Conservation (phyloP, 1,140 invertebrate species). For the Nylanderia fulva region DNA sequence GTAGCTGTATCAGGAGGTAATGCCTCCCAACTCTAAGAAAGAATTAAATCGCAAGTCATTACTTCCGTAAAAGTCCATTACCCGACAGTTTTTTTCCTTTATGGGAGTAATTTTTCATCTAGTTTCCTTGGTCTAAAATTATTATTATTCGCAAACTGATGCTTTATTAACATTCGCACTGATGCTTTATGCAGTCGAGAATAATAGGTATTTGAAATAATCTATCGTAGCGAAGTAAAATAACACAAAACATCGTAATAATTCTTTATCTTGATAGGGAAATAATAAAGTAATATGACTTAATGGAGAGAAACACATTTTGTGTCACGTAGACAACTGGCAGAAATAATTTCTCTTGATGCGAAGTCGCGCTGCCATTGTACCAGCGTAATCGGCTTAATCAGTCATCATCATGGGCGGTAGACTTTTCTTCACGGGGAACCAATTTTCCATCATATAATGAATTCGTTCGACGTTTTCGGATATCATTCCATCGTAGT, state of each 20-base stretch:
- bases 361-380: constrained; percentile 29
- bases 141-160: neutral
- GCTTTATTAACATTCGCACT: too few relatives aligned
- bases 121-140: neutral
- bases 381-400: constrained; percentile 48
- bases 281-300: constrained; percentile 13
- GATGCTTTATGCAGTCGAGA: neutral
- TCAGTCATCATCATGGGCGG: constrained; percentile 45
- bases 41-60: constrained; percentile 63
- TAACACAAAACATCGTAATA: neutral
- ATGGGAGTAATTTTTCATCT: neutral
- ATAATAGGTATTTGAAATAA: too few relatives aligned
- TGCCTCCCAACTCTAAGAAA: constrained; percentile 96
- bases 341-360: constrained; percentile 39
- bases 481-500: constrained; percentile 59
- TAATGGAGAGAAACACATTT: constrained; percentile 15
- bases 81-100: neutral
- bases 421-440: constrained; percentile 40
- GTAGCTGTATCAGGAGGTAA: constrained; percentile 95
- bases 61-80: constrained; percentile 6
- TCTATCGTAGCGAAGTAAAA: neutral
- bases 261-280: neutral
- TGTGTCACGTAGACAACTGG: constrained; percentile 14
- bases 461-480: constrained; percentile 45
- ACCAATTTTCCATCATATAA: constrained; percentile 49